Evolutionary conservation across 2,888 invertebrate genomes (phyloP).

Genomic region (Keiferia lycopersicella): DNA sequence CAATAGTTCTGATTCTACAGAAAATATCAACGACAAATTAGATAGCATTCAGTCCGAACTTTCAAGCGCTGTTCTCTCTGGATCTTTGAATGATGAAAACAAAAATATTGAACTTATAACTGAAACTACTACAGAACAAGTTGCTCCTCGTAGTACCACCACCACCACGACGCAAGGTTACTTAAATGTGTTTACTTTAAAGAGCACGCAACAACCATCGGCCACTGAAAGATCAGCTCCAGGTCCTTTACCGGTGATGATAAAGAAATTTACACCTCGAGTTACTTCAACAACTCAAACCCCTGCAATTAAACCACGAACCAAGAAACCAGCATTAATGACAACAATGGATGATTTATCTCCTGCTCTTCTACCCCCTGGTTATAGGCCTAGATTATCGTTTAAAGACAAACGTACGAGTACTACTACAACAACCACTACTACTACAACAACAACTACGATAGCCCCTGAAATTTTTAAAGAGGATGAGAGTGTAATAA

Average conservation of each 20-base stretch:
- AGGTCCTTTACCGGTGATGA: conserved; percentile 82
- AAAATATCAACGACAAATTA: conserved; percentile 92
- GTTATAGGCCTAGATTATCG: conserved; percentile 80
- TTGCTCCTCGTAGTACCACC: conserved; percentile 52
- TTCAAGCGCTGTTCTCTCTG: conserved; percentile 88
- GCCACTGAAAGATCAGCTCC: conserved; percentile 80
- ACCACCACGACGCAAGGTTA: conserved; percentile 56
- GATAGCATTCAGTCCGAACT: conserved; percentile 92
- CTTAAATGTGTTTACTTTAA: conserved; percentile 75
- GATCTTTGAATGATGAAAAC: conserved; percentile 85
- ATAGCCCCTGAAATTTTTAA: conserved; percentile 38
- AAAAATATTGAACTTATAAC: conserved; percentile 85
- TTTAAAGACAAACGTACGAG: conserved; percentile 80
- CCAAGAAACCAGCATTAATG: conserved; percentile 67
- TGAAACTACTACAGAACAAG: conserved; percentile 72
- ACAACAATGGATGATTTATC: conserved; percentile 82
- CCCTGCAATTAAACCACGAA: conserved; percentile 67
- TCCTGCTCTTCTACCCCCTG: conserved; percentile 81
- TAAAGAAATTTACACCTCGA: conserved; percentile 84
- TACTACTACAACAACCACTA: conserved; percentile 56
- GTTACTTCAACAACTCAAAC: conserved; percentile 46
- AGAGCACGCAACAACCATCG: conserved; percentile 72
- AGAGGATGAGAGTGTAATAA: conserved; percentile 52
- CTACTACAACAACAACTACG: conserved; percentile 37
- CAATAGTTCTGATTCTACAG: conserved; percentile 83